Evolutionary conservation across 2,797 vertebrate genomes (phyloP), one percentile per base, ranked within the genome.

Genomic region (Labeo calbasu): DNA sequence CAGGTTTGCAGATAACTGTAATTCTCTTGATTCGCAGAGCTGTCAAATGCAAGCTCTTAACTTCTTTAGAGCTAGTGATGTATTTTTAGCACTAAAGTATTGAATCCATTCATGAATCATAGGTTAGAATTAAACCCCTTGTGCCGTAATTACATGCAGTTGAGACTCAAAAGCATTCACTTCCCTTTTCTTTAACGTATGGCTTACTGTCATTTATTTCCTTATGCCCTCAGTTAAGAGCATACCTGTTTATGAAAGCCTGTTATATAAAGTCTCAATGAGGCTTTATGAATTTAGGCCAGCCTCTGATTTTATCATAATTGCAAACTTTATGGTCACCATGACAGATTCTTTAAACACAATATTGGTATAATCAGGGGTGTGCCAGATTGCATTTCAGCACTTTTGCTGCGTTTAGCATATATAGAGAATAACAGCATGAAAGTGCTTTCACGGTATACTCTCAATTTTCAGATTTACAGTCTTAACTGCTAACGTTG

Each of bases 81-180:
- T 53, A 55, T 53, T 82, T 82, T 40, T 82, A 36, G 46, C 28
- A 21, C 43, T 32, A 7, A 32, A 23, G 13, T 46, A 21, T 81
- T 66, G 21, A 71, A 28, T 70, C 66, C 55, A 61, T 70, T 72
- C 25, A 53, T 12, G 72, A 75, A 53, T 50, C 19, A 48, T 51
- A 40, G 14, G 21, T 66, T 51, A 63, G 25, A 81, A 23, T 55
- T 50, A 48, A 72, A 59, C 25, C 55, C 8, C 10, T 32, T 81
- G 59, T 73, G 80, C 70, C 1, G 28, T 36, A 75, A 21, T 21
- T 59, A 6, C 43, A 65, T 65, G 17, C 6, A 53, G 2, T 55
- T 23, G 17, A 63, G 6, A 73, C 40, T 50, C 25, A 21, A 51
- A 76, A 65, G 71, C 71, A 19, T 23, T 40, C 28, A 23, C 21